Percentiles rank a stretch among this genome's conserved stretches.
Conservation (phyloP, 2,888 invertebrate species). For the Diaphora mendica region DNA sequence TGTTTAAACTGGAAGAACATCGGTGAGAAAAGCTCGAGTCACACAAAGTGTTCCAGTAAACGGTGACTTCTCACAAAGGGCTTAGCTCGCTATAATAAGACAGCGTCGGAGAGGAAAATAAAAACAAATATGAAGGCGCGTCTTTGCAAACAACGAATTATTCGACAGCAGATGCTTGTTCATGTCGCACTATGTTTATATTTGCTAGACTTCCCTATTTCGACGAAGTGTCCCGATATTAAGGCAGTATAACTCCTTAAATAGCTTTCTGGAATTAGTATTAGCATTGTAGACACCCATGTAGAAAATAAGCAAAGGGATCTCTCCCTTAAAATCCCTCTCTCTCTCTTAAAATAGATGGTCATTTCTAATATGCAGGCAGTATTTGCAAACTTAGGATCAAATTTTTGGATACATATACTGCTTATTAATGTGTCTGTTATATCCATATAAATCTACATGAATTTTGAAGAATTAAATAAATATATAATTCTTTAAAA, state of each 20-base stretch:
- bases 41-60: conserved; percentile 55
- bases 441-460: background rate
- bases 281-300: conserved; percentile 4
- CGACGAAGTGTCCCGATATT: conserved; percentile 54
- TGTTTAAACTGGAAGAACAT: conserved; percentile 40
- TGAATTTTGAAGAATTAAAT: too few relatives aligned
- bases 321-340: too few relatives aligned
- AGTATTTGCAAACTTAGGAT: background rate
- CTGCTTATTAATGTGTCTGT: background rate
- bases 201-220: conserved; percentile 59
- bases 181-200: conserved; percentile 67
- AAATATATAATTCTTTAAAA: too few relatives aligned
- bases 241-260: conserved; percentile 47
- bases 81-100: conserved; percentile 59
- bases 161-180: conserved; percentile 57
- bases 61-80: conserved; percentile 57
- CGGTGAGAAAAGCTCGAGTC: conserved; percentile 46
- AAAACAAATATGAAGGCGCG: conserved; percentile 70
- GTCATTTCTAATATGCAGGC: background rate
- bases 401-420: background rate
- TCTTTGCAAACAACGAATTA: conserved; percentile 72
- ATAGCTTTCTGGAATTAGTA: conserved; percentile 47
- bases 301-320: background rate
- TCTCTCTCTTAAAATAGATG: background rate
- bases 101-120: conserved; percentile 58